Conservation (phyloP, 2,797 vertebrate genomes). For the Paratrypauchen microcephalus region DNA sequence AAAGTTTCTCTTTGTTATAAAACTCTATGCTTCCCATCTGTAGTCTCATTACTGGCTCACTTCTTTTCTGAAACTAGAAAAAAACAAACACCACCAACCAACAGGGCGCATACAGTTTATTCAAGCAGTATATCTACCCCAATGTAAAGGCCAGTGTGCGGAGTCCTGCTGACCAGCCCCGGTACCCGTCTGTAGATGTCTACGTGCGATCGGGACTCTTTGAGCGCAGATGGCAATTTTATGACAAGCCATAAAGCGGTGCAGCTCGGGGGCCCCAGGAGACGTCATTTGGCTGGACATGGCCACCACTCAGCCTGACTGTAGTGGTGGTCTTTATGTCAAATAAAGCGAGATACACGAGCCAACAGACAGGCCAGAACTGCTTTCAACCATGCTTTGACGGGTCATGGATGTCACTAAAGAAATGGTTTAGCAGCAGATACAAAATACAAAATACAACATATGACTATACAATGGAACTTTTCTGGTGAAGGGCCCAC, state of each 20-base stretch:
- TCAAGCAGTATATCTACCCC: constrained; percentile 21
- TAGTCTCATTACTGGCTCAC: constrained; percentile 2
- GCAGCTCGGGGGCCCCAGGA: constrained; percentile 70
- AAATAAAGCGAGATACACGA: constrained; percentile 26
- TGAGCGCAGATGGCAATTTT: constrained; percentile 60
- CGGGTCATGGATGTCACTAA: background rate
- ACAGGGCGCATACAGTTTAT: constrained; percentile 12
- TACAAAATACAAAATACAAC: background rate
- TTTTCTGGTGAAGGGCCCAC: too few relatives aligned
- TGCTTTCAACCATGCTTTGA: background rate
- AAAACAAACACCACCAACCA: constrained; percentile 1
- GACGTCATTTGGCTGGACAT: constrained; percentile 70
- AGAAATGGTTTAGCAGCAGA: background rate
- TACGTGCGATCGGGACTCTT: constrained; percentile 10
- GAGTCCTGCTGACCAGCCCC: constrained; percentile 21
- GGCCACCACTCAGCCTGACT: constrained; percentile 66
- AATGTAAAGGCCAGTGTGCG: constrained; percentile 32
- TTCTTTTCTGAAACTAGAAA: constrained; percentile 20
- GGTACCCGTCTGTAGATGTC: background rate
- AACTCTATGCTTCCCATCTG: background rate
- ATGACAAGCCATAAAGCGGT: constrained; percentile 59
- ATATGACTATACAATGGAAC: background rate
- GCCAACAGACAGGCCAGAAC: constrained; percentile 1
- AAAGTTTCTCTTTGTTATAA: background rate
- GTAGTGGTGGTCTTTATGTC: constrained; percentile 32